Base-by-base conservation (phyloP, 2,888 invertebrate species). In the Catocala sponsa region DNA sequence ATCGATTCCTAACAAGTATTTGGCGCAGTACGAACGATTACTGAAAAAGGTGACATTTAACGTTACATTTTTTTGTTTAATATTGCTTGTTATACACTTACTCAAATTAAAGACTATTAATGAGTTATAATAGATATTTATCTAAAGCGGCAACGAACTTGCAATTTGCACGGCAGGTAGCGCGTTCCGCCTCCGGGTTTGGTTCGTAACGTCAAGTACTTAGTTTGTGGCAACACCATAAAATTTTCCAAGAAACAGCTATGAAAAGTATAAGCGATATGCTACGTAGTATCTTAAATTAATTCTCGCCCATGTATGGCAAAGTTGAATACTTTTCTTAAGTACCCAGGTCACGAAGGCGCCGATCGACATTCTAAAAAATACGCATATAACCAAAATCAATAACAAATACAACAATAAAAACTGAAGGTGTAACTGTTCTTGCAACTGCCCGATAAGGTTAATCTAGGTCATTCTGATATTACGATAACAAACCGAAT, bases 381-480 rank as follows among this genome's bases (percentile, higher is more conserved):
- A 54, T 66, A 71, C 55, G 33, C 50, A 42, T 62, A 48, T 32
- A 53, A 58, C 35, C 61, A 56, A 75, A 73, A 70, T 75, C 76
- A 70, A 69, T 72, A 73, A 72, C 63, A 69, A 69, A 72, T 59
- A 64, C 59, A 64, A 69, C 61, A 67, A 67, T 75, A 70, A 75
- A 70, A 66, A 56, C 50, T 55, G 62, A 65, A 68, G 66, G 70
- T 59, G 62, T 74, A 74, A 77, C 75, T 69, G 77, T 71, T 56
- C 54, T 66, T 56, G 66, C 76, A 56, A 74, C 72, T 57, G 48
- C 68, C 67, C 74, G 80, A 82, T 80, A 80, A 80, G 80, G 80
- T 84, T 76, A 80, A 78, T 70, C 71, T 81, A 83, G 82, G 81
- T 83, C 78, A 74, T 63, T 66, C 61, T 62, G 71, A 75, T 79